Conservation (phyloP, 2,888 invertebrate species). For the Dolomedes plantarius region DNA sequence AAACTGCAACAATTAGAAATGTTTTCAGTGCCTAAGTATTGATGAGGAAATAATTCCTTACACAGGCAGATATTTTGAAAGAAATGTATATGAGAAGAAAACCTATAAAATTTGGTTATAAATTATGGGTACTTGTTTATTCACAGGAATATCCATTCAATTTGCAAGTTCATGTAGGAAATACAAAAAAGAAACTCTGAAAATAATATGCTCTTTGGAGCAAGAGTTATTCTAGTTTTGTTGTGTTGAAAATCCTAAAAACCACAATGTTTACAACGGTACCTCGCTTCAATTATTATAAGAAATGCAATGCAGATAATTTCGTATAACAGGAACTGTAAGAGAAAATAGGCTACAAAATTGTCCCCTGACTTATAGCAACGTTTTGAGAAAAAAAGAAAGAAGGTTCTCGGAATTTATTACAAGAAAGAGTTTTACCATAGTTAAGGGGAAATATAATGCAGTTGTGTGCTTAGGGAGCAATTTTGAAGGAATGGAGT, state of each 20-base stretch:
- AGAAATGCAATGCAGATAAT: not conserved
- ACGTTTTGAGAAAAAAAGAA: not conserved
- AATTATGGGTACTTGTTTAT: constrained; percentile 18
- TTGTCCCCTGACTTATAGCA: no score
- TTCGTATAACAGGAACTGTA: not conserved
- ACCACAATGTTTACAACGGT: not conserved
- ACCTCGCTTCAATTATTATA: not conserved
- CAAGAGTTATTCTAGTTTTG: constrained; percentile 4
- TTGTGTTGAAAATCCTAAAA: not conserved
- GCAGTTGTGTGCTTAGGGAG: not conserved
- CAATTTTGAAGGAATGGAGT: constrained; percentile 2
- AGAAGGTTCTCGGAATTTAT: constrained; percentile 1
- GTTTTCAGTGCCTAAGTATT: constrained; percentile 1
- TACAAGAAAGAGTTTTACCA: not conserved
- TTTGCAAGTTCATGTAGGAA: constrained; percentile 5
- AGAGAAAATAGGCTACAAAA: no score
- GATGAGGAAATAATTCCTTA: constrained; percentile 3
- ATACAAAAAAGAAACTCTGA: not conserved
- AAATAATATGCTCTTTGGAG: constrained; percentile 3
- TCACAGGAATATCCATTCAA: constrained; percentile 12
- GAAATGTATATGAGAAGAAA: constrained; percentile 20
- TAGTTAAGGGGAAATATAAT: not conserved
- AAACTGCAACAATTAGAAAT: constrained; percentile 5
- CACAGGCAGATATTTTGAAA: constrained; percentile 5
- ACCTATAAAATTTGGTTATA: constrained; percentile 8